Evolutionary conservation across 2,797 vertebrate genomes (phyloP).

Genomic region (Aulostomus chinensis): DNA sequence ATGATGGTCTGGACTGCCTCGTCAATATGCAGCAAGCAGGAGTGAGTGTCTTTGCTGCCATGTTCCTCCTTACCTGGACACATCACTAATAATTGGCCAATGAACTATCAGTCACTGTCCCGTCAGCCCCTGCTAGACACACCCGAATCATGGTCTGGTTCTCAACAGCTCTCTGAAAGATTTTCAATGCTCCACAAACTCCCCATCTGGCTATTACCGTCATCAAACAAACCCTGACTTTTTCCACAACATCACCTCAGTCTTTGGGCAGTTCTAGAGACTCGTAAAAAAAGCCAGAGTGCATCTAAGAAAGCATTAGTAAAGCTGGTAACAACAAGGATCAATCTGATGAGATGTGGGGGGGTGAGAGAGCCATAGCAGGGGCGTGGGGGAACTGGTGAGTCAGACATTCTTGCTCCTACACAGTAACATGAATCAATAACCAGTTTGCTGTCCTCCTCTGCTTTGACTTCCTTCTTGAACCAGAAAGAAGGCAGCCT

Average conservation of each 20-base stretch:
- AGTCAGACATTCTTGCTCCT: constrained; percentile 79
- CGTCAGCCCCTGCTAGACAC: constrained; percentile 54
- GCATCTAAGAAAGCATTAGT: constrained; percentile 50
- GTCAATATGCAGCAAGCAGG: constrained; percentile 70
- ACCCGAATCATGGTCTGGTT: constrained; percentile 46
- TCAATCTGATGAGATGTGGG: constrained; percentile 45
- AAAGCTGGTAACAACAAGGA: constrained; percentile 64
- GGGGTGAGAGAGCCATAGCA: constrained; percentile 23
- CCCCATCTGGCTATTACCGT: constrained; percentile 55
- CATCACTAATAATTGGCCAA: constrained; percentile 72
- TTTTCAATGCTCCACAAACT: constrained; percentile 49
- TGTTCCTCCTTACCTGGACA: constrained; percentile 67
- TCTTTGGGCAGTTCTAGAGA: constrained; percentile 41
- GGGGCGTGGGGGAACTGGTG: constrained; percentile 61
- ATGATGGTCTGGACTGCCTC: constrained; percentile 58
- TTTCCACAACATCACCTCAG: constrained; percentile 63
- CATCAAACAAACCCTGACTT: constrained; percentile 60
- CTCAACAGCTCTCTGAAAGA: constrained; percentile 57
- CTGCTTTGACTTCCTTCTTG: constrained; percentile 58
- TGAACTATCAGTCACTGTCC: constrained; percentile 68
- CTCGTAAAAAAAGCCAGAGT: constrained; percentile 53
- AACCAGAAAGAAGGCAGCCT: constrained; percentile 48
- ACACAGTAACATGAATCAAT: constrained; percentile 81
- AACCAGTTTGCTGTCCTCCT: constrained; percentile 62
- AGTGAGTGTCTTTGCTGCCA: constrained; percentile 61